Conservation (phyloP, 1,140 invertebrate species). For the Musca domestica region DNA sequence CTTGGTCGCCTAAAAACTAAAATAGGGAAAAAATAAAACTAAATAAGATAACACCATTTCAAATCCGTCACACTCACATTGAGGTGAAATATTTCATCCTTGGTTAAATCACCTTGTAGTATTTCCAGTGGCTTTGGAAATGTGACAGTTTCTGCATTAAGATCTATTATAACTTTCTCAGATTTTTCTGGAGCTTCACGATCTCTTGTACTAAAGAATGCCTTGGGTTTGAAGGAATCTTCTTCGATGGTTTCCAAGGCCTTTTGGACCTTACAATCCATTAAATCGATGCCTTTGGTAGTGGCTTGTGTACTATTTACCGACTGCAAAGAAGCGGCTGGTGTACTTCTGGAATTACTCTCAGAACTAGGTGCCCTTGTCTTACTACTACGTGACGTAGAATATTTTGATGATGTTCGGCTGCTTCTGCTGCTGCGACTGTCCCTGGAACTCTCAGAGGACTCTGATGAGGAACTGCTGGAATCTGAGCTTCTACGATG, state of each 20-base stretch:
- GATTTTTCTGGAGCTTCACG: constrained; percentile 31
- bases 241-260: constrained; percentile 47
- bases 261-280: constrained; percentile 42
- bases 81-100: constrained; percentile 26
- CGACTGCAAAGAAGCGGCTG: constrained; percentile 3
- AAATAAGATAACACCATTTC: too few species aligned
- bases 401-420: constrained; percentile 31
- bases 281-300: constrained; percentile 39
- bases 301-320: not conserved
- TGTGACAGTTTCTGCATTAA: constrained; percentile 42
- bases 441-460: constrained; percentile 36
- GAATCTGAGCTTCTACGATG: constrained; percentile 40
- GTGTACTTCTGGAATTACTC: constrained; percentile 28
- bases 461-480: constrained; percentile 38
- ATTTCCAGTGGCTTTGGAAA: constrained; percentile 29
- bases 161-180: constrained; percentile 47
- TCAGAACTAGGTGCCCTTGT: constrained; percentile 39
- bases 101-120: not conserved
- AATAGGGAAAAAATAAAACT: constrained; percentile 27
- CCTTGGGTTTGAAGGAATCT: constrained; percentile 38
- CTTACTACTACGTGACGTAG: constrained; percentile 35
- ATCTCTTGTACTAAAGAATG: constrained; percentile 43
- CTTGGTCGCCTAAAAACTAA: constrained; percentile 46
- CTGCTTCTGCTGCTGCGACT: constrained; percentile 37
- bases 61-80: too few species aligned